phyloP scores from a whole-genome alignment of 2,888 invertebrate species.

The Choreutis nemorana region DNA sequence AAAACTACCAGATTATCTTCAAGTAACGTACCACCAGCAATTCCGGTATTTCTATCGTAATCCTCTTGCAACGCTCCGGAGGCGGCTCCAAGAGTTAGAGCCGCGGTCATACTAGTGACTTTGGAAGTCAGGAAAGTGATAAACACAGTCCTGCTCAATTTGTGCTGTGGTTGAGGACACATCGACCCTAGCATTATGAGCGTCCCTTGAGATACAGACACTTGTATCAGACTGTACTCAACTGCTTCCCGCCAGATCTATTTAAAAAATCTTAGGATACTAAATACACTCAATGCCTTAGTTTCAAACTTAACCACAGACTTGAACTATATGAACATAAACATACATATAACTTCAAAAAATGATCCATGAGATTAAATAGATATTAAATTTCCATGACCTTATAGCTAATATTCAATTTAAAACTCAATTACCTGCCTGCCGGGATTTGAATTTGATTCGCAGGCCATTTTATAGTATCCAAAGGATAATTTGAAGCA shows the following conservation, averaged over 20 bases:
- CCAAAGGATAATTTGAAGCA: too few species aligned
- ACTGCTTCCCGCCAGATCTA: slow-evolving; percentile 55
- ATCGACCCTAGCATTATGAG: slow-evolving; percentile 46
- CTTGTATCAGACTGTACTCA: slow-evolving; percentile 44
- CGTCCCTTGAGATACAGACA: slow-evolving; percentile 43
- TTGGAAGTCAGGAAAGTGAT: slow-evolving; percentile 35
- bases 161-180: slow-evolving; percentile 33
- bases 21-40: slow-evolving; percentile 29
- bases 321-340: too few species aligned
- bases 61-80: slow-evolving; percentile 39
- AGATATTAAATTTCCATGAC: too few species aligned
- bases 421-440: too few species aligned
- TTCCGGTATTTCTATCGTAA: slow-evolving; percentile 31
- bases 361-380: too few species aligned
- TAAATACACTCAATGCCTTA: too few species aligned
- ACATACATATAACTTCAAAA: too few species aligned
- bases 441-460: too few species aligned
- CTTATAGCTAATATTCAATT: too few species aligned
- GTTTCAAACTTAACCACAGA: too few species aligned
- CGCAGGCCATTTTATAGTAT: too few species aligned
- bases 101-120: slow-evolving; percentile 25
- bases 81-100: slow-evolving; percentile 35
- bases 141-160: slow-evolving; percentile 29
- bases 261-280: too few species aligned
- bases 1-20: neutral